phyloP scores from a whole-genome alignment of 2,113 vertebrate genomes.

The Trachemys scripta region DNA sequence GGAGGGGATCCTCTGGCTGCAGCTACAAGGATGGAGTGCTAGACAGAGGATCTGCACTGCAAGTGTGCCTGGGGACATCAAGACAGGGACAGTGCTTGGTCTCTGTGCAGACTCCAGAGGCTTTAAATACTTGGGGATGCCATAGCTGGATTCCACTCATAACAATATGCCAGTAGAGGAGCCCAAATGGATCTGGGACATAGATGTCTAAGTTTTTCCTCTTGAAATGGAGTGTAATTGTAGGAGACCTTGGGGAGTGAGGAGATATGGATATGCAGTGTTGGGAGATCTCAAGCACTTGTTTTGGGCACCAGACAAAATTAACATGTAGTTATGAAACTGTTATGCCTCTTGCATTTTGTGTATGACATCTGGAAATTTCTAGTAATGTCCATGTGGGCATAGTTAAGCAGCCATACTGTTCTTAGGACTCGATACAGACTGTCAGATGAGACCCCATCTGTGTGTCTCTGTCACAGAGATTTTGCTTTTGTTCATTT shows the following conservation, averaged over 20 bases:
- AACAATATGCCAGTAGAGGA: not conserved
- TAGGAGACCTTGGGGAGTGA: not conserved
- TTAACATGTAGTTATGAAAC: constrained; percentile 15
- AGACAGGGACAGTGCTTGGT: not conserved
- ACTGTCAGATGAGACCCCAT: not conserved
- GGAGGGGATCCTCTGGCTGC: too few relatives aligned
- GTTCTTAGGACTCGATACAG: not conserved
- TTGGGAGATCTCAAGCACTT: not conserved
- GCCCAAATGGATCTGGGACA: not conserved
- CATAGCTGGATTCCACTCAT: not conserved
- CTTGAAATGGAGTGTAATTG: not conserved
- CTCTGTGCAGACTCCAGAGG: not conserved
- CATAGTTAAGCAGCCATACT: constrained; percentile 8
- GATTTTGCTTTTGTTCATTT: not conserved
- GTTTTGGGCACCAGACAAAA: not conserved
- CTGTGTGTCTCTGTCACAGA: not conserved
- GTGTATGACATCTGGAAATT: constrained; percentile 1
- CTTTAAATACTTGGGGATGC: not conserved
- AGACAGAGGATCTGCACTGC: too few relatives aligned
- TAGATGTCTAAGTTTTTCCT: not conserved
- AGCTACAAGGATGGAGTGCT: too few relatives aligned
- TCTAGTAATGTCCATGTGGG: not conserved
- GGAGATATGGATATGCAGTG: constrained; percentile 2
- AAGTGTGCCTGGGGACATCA: not conserved
- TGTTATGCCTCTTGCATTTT: not conserved